Conservation (phyloP, 2,888 invertebrate genomes). For the Cataglyphis rosenhaueri region DNA sequence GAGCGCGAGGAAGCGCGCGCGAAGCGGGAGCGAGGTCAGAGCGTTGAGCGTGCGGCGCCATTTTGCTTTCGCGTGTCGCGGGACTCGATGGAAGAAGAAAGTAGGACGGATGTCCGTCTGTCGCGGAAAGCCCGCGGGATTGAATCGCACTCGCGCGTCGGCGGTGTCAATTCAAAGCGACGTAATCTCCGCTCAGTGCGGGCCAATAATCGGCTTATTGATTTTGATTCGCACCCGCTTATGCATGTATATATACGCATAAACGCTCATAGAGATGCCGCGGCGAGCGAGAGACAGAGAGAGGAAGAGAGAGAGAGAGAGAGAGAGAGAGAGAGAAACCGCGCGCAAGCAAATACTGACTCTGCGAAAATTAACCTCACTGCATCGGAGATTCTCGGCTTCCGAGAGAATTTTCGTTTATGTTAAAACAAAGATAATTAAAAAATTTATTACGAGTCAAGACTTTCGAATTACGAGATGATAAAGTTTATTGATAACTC, state of each 20-base stretch:
- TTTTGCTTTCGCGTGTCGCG: conserved; percentile 23
- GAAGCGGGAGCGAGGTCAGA: conserved; percentile 11
- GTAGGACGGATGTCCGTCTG: conserved; percentile 76
- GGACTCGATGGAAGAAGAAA: conserved; percentile 70
- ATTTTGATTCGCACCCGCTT: conserved; percentile 76
- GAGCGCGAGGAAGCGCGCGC: not conserved
- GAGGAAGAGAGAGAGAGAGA: too few relatives aligned
- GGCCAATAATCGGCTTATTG: conserved; percentile 83
- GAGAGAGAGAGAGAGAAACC: too few relatives aligned
- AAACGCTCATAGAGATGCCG: not conserved
- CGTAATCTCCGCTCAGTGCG: conserved; percentile 81
- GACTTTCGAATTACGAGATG: not conserved
- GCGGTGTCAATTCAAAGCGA: conserved; percentile 80
- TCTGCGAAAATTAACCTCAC: not conserved
- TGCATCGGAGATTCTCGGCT: not conserved
- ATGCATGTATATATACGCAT: conserved; percentile 43
- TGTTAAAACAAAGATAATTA: not conserved
- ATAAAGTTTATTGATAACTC: not conserved
- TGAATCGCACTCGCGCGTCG: conserved; percentile 70
- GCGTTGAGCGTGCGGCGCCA: conserved; percentile 4
- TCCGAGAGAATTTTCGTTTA: not conserved
- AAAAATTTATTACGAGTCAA: not conserved
- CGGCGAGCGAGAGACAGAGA: not conserved
- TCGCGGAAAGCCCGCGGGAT: conserved; percentile 74
- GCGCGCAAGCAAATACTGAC: not conserved